Evolutionary conservation across 2,113 vertebrate genomes (phyloP).

Genomic region (Urocitellus parryii): DNA sequence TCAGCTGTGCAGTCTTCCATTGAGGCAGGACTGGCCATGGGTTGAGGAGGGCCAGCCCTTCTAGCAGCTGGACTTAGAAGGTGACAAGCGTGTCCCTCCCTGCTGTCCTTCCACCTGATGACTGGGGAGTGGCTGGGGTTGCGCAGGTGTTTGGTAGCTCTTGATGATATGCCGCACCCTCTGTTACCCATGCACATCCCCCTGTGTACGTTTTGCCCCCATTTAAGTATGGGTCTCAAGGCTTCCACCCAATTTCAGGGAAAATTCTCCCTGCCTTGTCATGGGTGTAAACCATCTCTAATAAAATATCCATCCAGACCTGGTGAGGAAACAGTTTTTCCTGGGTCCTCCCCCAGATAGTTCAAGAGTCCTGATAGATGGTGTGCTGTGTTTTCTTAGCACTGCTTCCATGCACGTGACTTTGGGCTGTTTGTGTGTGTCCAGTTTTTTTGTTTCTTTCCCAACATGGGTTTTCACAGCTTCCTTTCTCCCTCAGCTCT

Average conservation of each 20-base stretch:
- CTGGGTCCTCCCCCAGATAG: background rate
- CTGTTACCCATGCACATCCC: rapidly evolving
- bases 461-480: too few species aligned
- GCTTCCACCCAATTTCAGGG: background rate
- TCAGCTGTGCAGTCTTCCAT: too few species aligned
- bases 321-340: background rate
- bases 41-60: background rate
- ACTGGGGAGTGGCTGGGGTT: background rate
- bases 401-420: background rate
- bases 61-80: background rate
- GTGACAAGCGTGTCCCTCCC: background rate
- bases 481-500: background rate
- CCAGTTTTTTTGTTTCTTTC: too few species aligned
- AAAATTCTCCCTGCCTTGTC: background rate
- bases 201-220: rapidly evolving
- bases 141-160: rapidly evolving
- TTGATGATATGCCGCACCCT: rapidly evolving
- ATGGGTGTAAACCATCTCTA: background rate
- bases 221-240: background rate
- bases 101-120: background rate
- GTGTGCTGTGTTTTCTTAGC: background rate
- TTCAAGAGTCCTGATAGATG: background rate
- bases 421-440: background rate
- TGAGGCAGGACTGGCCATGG: background rate
- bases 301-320: rapidly evolving